Evolutionary conservation across 2,113 vertebrate genomes (phyloP), one percentile per base, ranked within the genome.

Genomic region (Rhadina sibilatrix): DNA sequence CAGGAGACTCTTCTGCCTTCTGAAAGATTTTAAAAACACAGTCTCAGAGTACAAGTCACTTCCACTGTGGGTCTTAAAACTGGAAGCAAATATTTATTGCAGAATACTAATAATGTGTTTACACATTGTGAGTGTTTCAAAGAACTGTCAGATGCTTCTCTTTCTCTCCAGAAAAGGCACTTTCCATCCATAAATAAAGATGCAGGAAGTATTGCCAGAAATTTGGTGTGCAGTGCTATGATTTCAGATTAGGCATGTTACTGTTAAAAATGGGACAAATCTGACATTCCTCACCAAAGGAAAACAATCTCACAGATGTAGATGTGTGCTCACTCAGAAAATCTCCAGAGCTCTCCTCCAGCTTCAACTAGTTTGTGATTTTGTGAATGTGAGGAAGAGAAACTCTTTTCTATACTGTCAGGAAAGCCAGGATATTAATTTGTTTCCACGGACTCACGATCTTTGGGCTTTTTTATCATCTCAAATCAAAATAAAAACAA

Each of bases 71-170:
- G 21, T 64, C 93, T 91, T 78, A 44, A 87, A 83, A 90, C 14
- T 69, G 52, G 57, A 78, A 83, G 52, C 24, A 94, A 91, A 56
- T 89, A 94, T 91, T 94, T 96, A 68, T 47, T 91, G 82, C 60
- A 83, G 61, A 88, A 86, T 77, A 68, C 15, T 83, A 85, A 90
- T 81, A 76, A 72, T 64, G 37, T 83, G 37, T 85, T 95, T 91
- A 59, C 50, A 77, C 4, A 54, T 6, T 35, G 46, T 22, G 25
- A 78, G 75, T 33, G 33, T 66, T 90, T 84, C 71, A 64, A 74
- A 79, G 59, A 69, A 49, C 27, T 84, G 53, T 74, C 80, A 95
- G 33, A 50, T 61, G 33, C 27, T 74, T 89, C 47, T 75, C 31
- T 35, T 80, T 83, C 76, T 71, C 35, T 84, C 35, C 46, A 64